Conservation (phyloP, 1,140 invertebrate genomes). For the Patella vulgata region DNA sequence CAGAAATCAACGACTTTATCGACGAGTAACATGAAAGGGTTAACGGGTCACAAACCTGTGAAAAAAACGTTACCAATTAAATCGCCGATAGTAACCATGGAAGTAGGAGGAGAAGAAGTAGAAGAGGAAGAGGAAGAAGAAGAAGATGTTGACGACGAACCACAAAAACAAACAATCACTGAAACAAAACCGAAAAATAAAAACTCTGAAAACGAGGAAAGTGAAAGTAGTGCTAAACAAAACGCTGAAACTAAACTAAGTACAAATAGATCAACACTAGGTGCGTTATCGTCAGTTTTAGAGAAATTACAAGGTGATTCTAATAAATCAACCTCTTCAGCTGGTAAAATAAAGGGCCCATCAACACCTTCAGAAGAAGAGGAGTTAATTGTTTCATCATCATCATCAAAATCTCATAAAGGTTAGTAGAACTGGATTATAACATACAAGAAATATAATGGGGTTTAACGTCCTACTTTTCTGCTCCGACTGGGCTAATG, state of each 20-base stretch:
- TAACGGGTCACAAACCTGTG: constrained; percentile 1
- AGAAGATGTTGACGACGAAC: constrained; percentile 24
- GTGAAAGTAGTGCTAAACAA: neutral
- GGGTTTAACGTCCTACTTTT: no score
- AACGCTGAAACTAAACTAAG: neutral
- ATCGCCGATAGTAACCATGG: constrained; percentile 8
- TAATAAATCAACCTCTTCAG: neutral
- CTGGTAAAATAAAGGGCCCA: constrained; percentile 8
- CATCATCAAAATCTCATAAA: no score
- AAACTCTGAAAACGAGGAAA: neutral
- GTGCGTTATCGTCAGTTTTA: constrained; percentile 10
- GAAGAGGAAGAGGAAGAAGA: constrained; percentile 43
- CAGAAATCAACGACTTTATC: no score
- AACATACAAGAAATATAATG: no score
- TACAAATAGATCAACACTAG: no score
- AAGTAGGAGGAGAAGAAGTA: constrained; percentile 33
- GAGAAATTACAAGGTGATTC: constrained; percentile 24
- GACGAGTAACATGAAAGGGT: constrained; percentile 39
- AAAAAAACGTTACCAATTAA: constrained; percentile 17
- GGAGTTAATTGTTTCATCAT: no score
- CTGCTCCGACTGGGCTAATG: no score
- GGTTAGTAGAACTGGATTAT: no score
- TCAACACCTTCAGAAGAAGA: neutral
- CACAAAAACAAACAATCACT: constrained; percentile 9
- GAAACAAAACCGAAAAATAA: neutral